These are phyloP conservation scores for Aphidius colemani DNA, from an alignment of 2,888 invertebrate species.

Conservation along the genomic window DNA sequence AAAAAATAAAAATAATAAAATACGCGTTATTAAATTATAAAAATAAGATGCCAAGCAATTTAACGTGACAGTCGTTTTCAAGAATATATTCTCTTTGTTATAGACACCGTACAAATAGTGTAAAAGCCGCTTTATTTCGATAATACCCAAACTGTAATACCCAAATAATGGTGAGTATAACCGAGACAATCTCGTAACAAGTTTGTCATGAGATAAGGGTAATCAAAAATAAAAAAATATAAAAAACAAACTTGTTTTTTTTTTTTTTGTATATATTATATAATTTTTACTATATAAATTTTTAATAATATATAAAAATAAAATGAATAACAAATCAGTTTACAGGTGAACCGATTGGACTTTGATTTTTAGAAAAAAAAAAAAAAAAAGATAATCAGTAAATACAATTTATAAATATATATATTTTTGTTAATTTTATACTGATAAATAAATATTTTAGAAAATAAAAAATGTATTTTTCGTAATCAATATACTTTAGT, in stretches of 20 bases:
- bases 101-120: slow-evolving; percentile 59
- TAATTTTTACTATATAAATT: no score
- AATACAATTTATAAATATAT: background rate
- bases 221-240: slow-evolving; percentile 20
- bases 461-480: background rate
- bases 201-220: background rate
- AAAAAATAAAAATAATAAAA: background rate
- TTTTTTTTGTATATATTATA: no score
- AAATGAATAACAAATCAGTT: background rate
- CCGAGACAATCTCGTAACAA: slow-evolving; percentile 4
- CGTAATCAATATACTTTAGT: background rate
- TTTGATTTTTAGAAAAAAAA: slow-evolving; percentile 11
- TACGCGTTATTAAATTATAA: background rate
- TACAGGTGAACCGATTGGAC: slow-evolving; percentile 21
- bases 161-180: slow-evolving; percentile 55
- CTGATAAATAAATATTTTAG: background rate
- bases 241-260: background rate
- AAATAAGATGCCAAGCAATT: slow-evolving; percentile 21
- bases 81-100: slow-evolving; percentile 59
- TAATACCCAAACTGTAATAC: slow-evolving; percentile 58
- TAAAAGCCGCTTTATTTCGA: slow-evolving; percentile 59
- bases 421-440: slow-evolving; percentile 6
- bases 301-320: no score
- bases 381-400: background rate
- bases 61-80: slow-evolving; percentile 47